Base-by-base conservation (phyloP, 2,888 invertebrate genomes). In the Andricus quercusramuli region DNA sequence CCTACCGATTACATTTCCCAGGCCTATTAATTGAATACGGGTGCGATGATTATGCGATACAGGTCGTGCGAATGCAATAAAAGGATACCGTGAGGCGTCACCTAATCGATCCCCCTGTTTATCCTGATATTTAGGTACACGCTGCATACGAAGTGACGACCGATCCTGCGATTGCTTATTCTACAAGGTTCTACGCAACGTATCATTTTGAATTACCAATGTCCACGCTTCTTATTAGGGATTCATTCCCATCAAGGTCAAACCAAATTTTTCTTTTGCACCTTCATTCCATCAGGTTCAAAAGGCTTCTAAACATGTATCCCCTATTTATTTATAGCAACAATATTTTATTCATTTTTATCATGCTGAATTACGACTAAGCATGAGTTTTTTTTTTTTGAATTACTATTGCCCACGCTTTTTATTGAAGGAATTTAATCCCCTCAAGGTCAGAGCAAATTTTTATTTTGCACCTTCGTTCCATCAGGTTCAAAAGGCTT, bases 1-100 rank as follows among this genome's bases (percentile, higher is more conserved):
- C 83, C 81, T 80, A 74, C 78, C 83, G 89, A 90, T 89, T 87
- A 85, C 85, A 87, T 88, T 86, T 29, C 15, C 25, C 85, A 84
- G 83, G 87, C 83, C 86, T 85, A 87, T 90, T 91, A 90, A 91
- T 91, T 90, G 89, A 91, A 90, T 88, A 86, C 86, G 80, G 83
- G 85, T 83, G 79, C 84, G 78, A 81, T 83, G 79, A 83, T 83
- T 79, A 78, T 82, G 80, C 80, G 77, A 56, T 70, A 78, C 62
- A 59, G 59, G 66, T 74, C 74, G 70, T 20, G 70, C 66, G 70
- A 76, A 44, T 65, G 76, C 51, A 68, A 77, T 64, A 64, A 44
- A 64, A 77, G 51, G 51, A 64, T 41, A 17, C 20, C 64, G 37
- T n/a, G 77, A 56, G 64, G 37, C 70, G n/a, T 67, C 66, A 41